Percentiles rank a stretch among this genome's conserved stretches.
These are phyloP conservation scores for Littorina saxatilis DNA, from an alignment of 1,140 invertebrate genomes.

Conservation along the genomic window DNA sequence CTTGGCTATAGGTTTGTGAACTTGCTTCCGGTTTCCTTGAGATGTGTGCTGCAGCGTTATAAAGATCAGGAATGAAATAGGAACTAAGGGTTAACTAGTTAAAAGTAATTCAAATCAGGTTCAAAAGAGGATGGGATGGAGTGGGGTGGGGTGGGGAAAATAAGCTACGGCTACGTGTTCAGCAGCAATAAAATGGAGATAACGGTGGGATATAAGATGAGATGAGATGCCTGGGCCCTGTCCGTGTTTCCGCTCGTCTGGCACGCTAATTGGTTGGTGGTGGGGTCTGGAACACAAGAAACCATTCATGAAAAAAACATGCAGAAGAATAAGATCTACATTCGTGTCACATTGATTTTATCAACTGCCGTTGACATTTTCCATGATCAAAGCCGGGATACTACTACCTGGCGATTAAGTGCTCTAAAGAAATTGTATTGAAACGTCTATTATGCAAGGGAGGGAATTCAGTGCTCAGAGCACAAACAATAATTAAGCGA, in stretches of 20 bases:
- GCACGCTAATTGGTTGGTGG: neutral
- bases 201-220: neutral
- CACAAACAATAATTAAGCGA: too few species aligned
- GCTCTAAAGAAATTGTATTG: too few species aligned
- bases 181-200: neutral
- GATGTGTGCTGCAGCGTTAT: neutral
- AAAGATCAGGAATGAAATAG: too few species aligned
- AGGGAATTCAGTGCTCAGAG: too few species aligned
- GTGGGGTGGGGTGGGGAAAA: neutral
- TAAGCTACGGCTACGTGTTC: neutral
- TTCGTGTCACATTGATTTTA: too few species aligned
- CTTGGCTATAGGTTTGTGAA: neutral
- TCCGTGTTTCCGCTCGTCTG: neutral
- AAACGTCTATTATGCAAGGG: too few species aligned
- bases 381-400: too few species aligned
- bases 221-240: neutral
- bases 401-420: too few species aligned
- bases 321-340: too few species aligned
- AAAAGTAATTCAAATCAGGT: neutral
- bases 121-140: neutral
- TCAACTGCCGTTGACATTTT: too few species aligned
- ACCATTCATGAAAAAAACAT: too few species aligned
- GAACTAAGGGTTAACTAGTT: neutral
- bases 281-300: neutral
- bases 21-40: neutral